Evolutionary conservation across 2,888 invertebrate genomes (phyloP).

Genomic region (Eulithis testata): DNA sequence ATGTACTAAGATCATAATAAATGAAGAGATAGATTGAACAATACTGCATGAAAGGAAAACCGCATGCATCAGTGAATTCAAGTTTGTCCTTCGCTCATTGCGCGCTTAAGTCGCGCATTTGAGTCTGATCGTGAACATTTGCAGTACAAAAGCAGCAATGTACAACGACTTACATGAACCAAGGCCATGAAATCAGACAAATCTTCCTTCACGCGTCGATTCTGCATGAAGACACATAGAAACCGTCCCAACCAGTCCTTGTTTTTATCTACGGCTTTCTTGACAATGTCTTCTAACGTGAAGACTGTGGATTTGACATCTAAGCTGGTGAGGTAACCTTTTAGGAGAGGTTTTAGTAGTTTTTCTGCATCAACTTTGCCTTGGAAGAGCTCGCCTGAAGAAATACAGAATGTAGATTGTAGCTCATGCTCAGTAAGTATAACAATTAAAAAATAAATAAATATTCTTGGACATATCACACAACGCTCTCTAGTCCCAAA

Average conservation of each 20-base stretch:
- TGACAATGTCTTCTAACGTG: slow-evolving; percentile 75
- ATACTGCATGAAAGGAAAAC: too few species aligned
- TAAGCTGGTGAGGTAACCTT: slow-evolving; percentile 74
- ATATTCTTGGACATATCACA: too few species aligned
- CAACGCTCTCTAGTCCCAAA: too few species aligned
- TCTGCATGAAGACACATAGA: slow-evolving; percentile 74
- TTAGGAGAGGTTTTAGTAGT: slow-evolving; percentile 75
- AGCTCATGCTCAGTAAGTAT: too few species aligned
- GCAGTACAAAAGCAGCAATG: too few species aligned
- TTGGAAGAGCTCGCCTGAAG: slow-evolving; percentile 73
- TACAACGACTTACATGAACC: slow-evolving; percentile 63
- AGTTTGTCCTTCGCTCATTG: too few species aligned
- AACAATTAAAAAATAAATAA: too few species aligned
- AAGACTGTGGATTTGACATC: slow-evolving; percentile 76
- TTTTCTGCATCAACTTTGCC: slow-evolving; percentile 80
- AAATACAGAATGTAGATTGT: background rate
- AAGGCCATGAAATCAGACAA: slow-evolving; percentile 67
- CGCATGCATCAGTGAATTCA: too few species aligned
- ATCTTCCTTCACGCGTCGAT: slow-evolving; percentile 72
- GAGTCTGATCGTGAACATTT: too few species aligned
- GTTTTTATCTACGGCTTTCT: slow-evolving; percentile 67
- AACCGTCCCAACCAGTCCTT: slow-evolving; percentile 85
- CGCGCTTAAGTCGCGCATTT: too few species aligned
- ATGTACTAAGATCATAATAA: too few species aligned
- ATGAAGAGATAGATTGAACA: too few species aligned